Base-by-base conservation (phyloP, 2,797 vertebrate species). In the Lateolabrax maculatus region DNA sequence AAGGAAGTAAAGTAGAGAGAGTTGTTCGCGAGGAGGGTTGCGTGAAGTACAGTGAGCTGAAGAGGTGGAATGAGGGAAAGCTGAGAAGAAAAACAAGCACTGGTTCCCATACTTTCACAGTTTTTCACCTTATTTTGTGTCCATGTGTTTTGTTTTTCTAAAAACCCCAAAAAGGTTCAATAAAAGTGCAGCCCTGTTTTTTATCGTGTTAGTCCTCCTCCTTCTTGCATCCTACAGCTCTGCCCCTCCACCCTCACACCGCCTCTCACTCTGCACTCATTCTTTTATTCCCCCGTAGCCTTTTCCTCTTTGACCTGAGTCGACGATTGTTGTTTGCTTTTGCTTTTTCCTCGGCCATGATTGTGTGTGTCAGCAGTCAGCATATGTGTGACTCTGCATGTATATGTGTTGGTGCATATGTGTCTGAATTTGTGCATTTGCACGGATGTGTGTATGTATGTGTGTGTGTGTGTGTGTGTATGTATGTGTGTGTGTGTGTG, bases 211-310 rank as follows among this genome's bases (percentile, higher is more conserved):
- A 48, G 53, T 60, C 75, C 62, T 53, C 72, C 63, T 77, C 51
- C 58, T 66, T 67, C 68, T 64, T 29, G 44, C 66, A 72, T 78
- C 69, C 64, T 65, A 34, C 53, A 2, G 21, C 69, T 86, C 61
- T 41, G 77, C 64, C 75, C 73, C 87, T 82, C 80, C 83, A 72
- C 87, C 90, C 91, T 83, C 77, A 63, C 79, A 62, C 87, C 57
- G 57, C 89, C 84, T 87, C 89, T 95, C 95, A 94, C 94, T 95
- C 94, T 52, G 75, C 94, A 89, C 93, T 95, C 89, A 94, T 95
- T 95, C 93, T 95, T 93, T 93, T 79, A 90, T 91, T 84, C 86
- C 80, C 79, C 64, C 61, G 3, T 57, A 77, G 87, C 85, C 66
- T 91, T 34, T 95, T 95, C 91, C 92, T 92, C 87, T 80, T 77